Conservation (phyloP, 2,888 invertebrate genomes). For the Agonopterix arenella region DNA sequence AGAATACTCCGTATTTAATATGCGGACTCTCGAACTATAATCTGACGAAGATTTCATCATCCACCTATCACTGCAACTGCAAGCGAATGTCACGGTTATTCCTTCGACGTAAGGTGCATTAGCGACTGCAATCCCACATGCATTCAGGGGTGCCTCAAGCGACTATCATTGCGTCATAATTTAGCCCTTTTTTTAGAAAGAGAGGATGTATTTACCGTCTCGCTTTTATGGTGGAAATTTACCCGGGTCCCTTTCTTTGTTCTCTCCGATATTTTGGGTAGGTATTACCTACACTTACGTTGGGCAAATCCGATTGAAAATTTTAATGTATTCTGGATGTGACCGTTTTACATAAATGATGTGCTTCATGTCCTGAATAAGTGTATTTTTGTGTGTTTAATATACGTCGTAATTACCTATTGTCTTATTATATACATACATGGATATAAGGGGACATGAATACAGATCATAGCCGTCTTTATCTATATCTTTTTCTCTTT, state of each 20-base stretch:
- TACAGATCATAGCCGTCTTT: too few relatives aligned
- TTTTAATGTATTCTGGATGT: too few relatives aligned
- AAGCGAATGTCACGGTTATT: conserved; percentile 21
- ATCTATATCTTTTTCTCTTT: too few relatives aligned
- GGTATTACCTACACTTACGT: background rate
- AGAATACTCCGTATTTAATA: background rate
- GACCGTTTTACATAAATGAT: too few relatives aligned
- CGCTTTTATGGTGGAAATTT: conserved; percentile 30
- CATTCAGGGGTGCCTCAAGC: conserved; percentile 35
- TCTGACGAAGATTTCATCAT: conserved; percentile 39
- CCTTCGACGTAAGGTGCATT: conserved; percentile 17
- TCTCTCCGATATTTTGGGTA: conserved; percentile 12
- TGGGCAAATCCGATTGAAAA: background rate
- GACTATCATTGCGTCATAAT: conserved; percentile 59
- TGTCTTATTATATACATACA: too few relatives aligned
- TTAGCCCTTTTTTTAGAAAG: conserved; percentile 43
- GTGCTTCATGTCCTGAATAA: too few relatives aligned
- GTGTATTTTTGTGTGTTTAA: too few relatives aligned
- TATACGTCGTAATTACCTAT: too few relatives aligned
- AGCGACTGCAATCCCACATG: conserved; percentile 20
- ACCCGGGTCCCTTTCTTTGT: conserved; percentile 36
- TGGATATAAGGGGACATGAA: too few relatives aligned
- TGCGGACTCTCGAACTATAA: conserved; percentile 25
- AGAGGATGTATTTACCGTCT: conserved; percentile 18
- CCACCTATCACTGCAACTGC: conserved; percentile 15